Percentiles rank a stretch among this genome's conserved stretches.
These are phyloP conservation scores for Drosophila aldrichi DNA, from an alignment of 2,888 invertebrate species.

Conservation along the genomic window DNA sequence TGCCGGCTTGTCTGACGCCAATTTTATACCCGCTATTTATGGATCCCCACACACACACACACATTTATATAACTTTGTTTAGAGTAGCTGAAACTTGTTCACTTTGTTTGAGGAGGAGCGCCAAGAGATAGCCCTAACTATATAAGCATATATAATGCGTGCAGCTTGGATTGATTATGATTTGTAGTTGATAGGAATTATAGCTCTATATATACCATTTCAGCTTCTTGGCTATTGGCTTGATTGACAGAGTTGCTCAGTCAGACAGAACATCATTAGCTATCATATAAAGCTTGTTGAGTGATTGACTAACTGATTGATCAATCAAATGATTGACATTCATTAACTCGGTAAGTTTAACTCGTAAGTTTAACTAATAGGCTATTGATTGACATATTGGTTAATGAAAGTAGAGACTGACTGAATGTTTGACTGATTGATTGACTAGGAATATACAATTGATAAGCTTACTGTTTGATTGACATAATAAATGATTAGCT, in stretches of 20 bases:
- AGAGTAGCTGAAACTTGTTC: slow-evolving; percentile 18
- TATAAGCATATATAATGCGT: background rate
- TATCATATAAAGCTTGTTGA: background rate
- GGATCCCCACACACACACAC: slow-evolving; percentile 1
- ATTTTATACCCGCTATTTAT: slow-evolving; percentile 71
- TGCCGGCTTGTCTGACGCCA: slow-evolving; percentile 82
- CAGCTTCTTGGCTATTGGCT: background rate
- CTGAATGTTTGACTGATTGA: background rate
- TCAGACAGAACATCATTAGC: no score
- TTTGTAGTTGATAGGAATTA: background rate
- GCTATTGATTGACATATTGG: background rate
- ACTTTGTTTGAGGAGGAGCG: no score
- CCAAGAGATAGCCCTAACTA: no score
- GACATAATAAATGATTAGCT: no score
- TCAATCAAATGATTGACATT: background rate
- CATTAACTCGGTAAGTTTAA: no score
- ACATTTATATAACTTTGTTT: slow-evolving; percentile 19
- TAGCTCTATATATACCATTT: background rate
- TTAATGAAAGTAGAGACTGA: background rate
- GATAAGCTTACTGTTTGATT: no score
- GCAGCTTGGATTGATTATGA: background rate
- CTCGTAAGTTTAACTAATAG: no score
- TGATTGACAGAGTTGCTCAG: background rate
- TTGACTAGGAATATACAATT: background rate
- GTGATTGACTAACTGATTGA: background rate